phyloP scores from a whole-genome alignment of 2,113 vertebrate species.

The Dasyurus viverrinus region DNA sequence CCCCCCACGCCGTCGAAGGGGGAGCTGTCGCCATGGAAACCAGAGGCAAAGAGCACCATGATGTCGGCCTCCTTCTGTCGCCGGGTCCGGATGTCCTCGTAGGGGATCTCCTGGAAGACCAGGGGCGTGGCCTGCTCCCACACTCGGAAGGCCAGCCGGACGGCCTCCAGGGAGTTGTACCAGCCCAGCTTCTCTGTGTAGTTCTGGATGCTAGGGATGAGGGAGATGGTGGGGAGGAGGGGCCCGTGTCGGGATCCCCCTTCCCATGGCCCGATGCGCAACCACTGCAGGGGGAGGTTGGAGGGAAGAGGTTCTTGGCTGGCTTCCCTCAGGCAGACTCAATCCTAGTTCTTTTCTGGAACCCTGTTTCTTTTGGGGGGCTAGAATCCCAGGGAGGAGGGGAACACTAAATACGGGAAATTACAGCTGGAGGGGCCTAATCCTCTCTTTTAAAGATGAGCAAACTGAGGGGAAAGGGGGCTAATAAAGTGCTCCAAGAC shows the following conservation, averaged over 20 bases:
- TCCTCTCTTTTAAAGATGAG: not conserved
- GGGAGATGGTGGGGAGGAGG: not conserved
- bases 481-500: not conserved
- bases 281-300: accelerated
- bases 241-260: not conserved
- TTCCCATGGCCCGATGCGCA: not conserved
- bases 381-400: not conserved
- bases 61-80: slow-evolving; percentile 92
- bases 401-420: not conserved
- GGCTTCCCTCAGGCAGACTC: not conserved
- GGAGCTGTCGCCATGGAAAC: slow-evolving; percentile 97
- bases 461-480: not conserved
- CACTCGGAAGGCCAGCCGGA: slow-evolving; percentile 90
- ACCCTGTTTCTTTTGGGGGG: not conserved
- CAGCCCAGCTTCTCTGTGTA: slow-evolving; percentile 92
- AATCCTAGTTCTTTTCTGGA: not conserved
- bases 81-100: slow-evolving; percentile 88
- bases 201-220: slow-evolving; percentile 89
- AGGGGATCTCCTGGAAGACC: slow-evolving; percentile 90
- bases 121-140: slow-evolving; percentile 93
- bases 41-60: slow-evolving; percentile 95
- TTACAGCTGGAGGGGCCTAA: not conserved
- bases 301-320: not conserved
- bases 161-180: slow-evolving; percentile 83
- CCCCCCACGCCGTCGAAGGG: slow-evolving; percentile 95